These are phyloP conservation scores for Philereme vetulata DNA, from an alignment of 2,888 invertebrate species.

Conservation along the genomic window DNA sequence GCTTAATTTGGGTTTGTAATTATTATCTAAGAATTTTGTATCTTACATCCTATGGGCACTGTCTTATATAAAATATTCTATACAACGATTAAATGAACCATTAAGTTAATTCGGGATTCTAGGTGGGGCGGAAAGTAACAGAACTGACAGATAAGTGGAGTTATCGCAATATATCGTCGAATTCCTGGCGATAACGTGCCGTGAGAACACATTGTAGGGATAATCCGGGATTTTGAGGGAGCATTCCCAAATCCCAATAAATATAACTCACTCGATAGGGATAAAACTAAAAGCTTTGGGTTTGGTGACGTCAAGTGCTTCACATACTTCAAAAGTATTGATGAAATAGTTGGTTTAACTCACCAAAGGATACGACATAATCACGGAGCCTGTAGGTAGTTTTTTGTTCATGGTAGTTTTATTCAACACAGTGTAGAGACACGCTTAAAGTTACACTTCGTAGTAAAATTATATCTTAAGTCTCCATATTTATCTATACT, in stretches of 20 bases:
- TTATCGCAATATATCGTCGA: constrained; percentile 62
- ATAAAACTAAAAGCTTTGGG: constrained; percentile 46
- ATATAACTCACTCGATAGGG: constrained; percentile 51
- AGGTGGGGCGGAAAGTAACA: constrained; percentile 2
- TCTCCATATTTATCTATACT: too few species aligned
- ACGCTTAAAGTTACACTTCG: too few species aligned
- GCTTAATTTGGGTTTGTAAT: too few species aligned
- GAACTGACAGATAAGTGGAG: constrained; percentile 67
- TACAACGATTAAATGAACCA: not conserved
- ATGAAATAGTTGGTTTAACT: too few species aligned
- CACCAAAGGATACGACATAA: too few species aligned
- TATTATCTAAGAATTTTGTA: too few species aligned
- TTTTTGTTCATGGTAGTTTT: too few species aligned
- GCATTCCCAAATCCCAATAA: constrained; percentile 53
- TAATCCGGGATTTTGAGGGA: constrained; percentile 55
- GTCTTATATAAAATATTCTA: not conserved
- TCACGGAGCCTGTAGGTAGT: too few species aligned
- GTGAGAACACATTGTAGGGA: constrained; percentile 64
- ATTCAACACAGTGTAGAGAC: too few species aligned
- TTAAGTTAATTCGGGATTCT: not conserved
- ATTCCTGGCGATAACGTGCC: constrained; percentile 68
- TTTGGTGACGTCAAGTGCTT: constrained; percentile 40
- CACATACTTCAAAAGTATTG: constrained; percentile 41
- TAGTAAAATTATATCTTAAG: too few species aligned
- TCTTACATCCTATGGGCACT: too few species aligned